Conservation (phyloP, 2,797 vertebrate genomes). For the Phoxinus dragarum region DNA sequence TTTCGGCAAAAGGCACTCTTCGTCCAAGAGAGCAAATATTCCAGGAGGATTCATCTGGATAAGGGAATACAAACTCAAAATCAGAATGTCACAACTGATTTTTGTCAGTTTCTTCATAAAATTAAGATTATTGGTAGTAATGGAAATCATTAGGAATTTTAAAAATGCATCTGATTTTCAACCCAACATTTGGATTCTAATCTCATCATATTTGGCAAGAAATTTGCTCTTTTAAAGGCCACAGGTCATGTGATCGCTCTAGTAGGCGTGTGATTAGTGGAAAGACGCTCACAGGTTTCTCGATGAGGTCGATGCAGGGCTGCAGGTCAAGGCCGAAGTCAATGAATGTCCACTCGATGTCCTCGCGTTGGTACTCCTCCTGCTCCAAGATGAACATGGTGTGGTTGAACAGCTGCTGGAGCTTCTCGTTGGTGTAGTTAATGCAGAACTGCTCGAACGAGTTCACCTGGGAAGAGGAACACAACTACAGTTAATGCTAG, state of each 20-base stretch:
- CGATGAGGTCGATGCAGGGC: slow-evolving; percentile 98
- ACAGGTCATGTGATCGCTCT: neutral
- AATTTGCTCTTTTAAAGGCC: too few species aligned
- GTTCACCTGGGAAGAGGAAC: slow-evolving; percentile 30
- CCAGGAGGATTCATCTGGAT: slow-evolving; percentile 92
- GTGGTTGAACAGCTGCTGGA: slow-evolving; percentile 23
- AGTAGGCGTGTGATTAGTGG: neutral
- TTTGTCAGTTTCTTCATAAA: too few species aligned
- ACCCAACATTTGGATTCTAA: too few species aligned
- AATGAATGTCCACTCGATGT: slow-evolving; percentile 98
- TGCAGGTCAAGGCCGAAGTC: slow-evolving; percentile 97
- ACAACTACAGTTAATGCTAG: neutral
- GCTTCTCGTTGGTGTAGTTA: too few species aligned
- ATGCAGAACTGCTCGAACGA: too few species aligned
- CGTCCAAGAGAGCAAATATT: slow-evolving; percentile 92
- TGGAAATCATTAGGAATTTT: too few species aligned
- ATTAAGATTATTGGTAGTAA: too few species aligned
- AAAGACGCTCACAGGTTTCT: slow-evolving; percentile 88
- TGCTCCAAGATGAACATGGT: slow-evolving; percentile 93
- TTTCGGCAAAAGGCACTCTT: slow-evolving; percentile 99
- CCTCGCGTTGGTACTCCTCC: too few species aligned
- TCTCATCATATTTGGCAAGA: too few species aligned
- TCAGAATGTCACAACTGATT: too few species aligned
- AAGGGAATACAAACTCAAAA: neutral
- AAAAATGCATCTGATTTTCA: neutral